These are phyloP conservation scores for Lasaia peninsularis DNA, from an alignment of 1,140 invertebrate genomes.

Conservation along the genomic window DNA sequence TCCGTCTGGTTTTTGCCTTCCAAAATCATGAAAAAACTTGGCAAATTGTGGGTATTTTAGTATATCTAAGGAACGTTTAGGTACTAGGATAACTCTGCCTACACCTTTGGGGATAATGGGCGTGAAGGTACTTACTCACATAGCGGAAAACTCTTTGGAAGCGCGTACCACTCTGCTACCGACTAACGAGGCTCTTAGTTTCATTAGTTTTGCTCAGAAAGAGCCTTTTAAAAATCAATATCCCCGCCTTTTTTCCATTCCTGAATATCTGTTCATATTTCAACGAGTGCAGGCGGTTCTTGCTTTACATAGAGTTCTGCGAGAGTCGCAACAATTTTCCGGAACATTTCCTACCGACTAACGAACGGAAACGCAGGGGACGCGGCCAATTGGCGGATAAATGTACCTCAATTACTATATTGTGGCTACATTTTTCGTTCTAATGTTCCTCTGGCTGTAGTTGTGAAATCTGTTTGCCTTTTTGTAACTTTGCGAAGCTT, in stretches of 20 bases:
- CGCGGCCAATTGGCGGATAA: constrained; percentile 60
- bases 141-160: too few relatives aligned
- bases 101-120: too few relatives aligned
- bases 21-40: too few relatives aligned
- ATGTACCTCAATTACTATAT: constrained; percentile 64
- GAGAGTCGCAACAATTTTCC: constrained; percentile 58
- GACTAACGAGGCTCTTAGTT: too few relatives aligned
- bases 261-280: constrained; percentile 9
- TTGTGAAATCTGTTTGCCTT: constrained; percentile 15
- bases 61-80: too few relatives aligned
- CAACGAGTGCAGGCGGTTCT: constrained; percentile 3
- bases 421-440: constrained; percentile 54
- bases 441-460: constrained; percentile 37
- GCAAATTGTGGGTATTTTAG: too few relatives aligned
- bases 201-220: too few relatives aligned
- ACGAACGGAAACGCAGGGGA: constrained; percentile 62
- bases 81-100: too few relatives aligned
- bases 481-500: constrained; percentile 6
- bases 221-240: constrained; percentile 23
- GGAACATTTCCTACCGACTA: constrained; percentile 56
- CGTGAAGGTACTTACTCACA: too few relatives aligned
- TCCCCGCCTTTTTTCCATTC: constrained; percentile 5
- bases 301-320: constrained; percentile 2
- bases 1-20: too few relatives aligned
- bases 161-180: too few relatives aligned